These are phyloP conservation scores for Julus scanicus DNA, from an alignment of 2,888 invertebrate species.

Conservation along the genomic window DNA sequence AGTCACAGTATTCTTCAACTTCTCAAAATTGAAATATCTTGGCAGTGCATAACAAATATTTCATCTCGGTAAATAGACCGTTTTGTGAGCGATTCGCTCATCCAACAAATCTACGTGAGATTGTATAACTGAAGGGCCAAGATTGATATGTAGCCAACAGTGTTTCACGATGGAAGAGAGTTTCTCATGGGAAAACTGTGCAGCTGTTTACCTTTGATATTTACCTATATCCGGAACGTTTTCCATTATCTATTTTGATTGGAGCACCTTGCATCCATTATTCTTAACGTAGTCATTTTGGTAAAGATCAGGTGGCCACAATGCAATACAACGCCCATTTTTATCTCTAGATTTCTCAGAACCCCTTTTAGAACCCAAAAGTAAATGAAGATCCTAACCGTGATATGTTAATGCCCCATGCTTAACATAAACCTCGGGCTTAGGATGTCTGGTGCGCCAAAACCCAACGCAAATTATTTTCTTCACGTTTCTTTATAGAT, in stretches of 20 bases:
- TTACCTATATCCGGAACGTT: background rate
- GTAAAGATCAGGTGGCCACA: background rate
- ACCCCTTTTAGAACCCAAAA: background rate
- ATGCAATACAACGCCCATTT: background rate
- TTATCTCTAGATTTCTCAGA: background rate
- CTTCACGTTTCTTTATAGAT: too few relatives aligned
- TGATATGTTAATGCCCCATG: too few relatives aligned
- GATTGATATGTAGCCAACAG: background rate
- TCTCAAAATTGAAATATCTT: background rate
- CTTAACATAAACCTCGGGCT: too few relatives aligned
- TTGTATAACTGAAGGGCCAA: conserved; percentile 11
- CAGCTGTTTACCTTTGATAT: conserved; percentile 39
- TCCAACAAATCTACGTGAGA: conserved; percentile 23
- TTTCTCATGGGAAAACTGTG: conserved; percentile 2
- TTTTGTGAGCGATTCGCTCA: conserved; percentile 22
- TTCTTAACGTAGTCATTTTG: background rate
- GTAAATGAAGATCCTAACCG: too few relatives aligned
- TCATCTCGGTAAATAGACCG: conserved; percentile 12
- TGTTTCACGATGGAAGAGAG: background rate
- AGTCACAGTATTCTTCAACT: background rate
- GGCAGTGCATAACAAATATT: conserved; percentile 39
- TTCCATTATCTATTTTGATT: background rate
- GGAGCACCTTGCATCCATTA: background rate
- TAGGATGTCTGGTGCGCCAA: too few relatives aligned
- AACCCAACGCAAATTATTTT: too few relatives aligned